These are phyloP conservation scores for Cnemophilus loriae DNA, from an alignment of 2,113 vertebrate species.

Conservation along the genomic window DNA sequence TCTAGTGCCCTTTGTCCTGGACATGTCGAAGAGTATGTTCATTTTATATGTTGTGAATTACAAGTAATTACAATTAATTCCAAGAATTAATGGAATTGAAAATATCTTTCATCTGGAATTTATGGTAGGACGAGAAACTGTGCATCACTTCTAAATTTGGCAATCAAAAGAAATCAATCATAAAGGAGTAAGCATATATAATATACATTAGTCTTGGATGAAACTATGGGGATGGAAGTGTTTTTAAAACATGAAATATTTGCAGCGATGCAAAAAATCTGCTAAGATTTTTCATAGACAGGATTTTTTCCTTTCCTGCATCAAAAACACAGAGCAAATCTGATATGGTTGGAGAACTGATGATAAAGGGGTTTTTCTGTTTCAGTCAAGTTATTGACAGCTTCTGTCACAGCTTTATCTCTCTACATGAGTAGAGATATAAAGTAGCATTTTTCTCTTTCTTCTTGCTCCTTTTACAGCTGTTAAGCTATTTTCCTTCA, in stretches of 20 bases:
- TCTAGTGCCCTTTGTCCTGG: not conserved
- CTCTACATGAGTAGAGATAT: not conserved
- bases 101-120: not conserved
- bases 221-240: not conserved
- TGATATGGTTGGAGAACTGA: not conserved
- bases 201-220: not conserved
- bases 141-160: not conserved
- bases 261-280: not conserved
- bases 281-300: not conserved
- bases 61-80: not conserved
- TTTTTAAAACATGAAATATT: not conserved
- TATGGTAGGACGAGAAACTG: not conserved
- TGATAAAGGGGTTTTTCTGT: not conserved
- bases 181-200: not conserved
- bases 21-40: not conserved
- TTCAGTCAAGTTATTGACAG: not conserved
- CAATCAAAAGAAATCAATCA: not conserved
- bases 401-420: not conserved
- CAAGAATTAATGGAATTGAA: not conserved
- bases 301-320: not conserved
- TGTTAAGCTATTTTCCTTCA: slow-evolving; percentile 9
- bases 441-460: not conserved
- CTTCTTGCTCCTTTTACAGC: not conserved
- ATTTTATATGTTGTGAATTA: not conserved
- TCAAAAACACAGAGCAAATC: not conserved